Evolutionary conservation across 2,888 invertebrate genomes (phyloP), one percentile per base, ranked within the genome.

Genomic region (Hemithea aestivaria): DNA sequence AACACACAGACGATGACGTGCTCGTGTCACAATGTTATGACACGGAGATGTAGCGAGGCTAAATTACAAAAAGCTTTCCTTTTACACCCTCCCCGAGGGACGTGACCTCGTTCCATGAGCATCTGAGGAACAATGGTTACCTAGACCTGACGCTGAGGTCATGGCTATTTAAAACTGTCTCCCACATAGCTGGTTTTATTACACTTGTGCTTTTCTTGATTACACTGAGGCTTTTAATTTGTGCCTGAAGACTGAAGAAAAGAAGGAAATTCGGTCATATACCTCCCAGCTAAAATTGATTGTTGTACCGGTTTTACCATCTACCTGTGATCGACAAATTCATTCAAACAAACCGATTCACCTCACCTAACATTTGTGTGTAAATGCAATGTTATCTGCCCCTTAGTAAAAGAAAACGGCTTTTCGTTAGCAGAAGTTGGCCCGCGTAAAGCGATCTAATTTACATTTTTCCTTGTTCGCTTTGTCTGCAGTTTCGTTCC

Each of bases 31-130:
- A 61, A 58, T 61, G 53, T 66, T 64, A 57, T 69, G 63, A 62
- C 54, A 58, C 50, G 51, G 46, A 45, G 51, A 62, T 57, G 52
- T 56, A 52, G 52, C 53, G 44, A 48, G 52, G 58, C 56, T 56
- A 62, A 66, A 70, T 73, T 66, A 64, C 69, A 60, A 70, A 76
- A 78, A 72, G 66, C 70, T 76, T 73, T 73, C 55, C 56, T 56
- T 58, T 54, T 71, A 70, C 64, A 62, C 62, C 63, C 55, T 55
- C 44, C 57, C 48, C 55, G 51, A 63, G 69, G 66, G 71, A 67
- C 62, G 62, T 64, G 68, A 59, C 73, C 73, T 68, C 68, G 58
- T 73, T 78, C 58, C 54, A 55, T 52, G 50, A 43, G 65, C 65
- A 71, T 74, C 67, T 64, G 61, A 66, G 62, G 56, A 64, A 60